Evolutionary conservation across 2,797 vertebrate species (phyloP), one percentile per base, ranked within the genome.

Genomic region (Acrossocheilus wenchowensis): DNA sequence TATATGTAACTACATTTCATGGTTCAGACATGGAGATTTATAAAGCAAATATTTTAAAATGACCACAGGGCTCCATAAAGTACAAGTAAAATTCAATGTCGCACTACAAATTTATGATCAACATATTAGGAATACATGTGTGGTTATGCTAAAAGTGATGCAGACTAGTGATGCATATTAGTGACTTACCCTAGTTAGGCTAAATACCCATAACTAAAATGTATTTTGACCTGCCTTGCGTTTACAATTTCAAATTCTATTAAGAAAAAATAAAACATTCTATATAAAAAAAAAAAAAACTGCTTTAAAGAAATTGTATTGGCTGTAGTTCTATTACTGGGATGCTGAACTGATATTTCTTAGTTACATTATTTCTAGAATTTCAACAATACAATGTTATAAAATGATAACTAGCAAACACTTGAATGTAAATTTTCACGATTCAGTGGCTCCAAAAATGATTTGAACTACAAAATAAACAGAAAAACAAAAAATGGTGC

Each of bases 1-100:
- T 84, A 84, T 78, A 26, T 52, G 45, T 23, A 69, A 50, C 45
- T 21, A 71, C 15, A 81, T 36, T 81, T 81, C 45, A 71, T 34
- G 34, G 23, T 43, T 78, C n/a, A 78, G 62, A 23, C 34, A 1
- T 78, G 62, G n/a, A 66, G 34, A 41, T 69, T 52, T 78, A 54
- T 43, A 21, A 84, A 69, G 36, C 62, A 30, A 54, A 69, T 62
- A 54, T 66, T 50, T 50, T 14, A 48, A 48, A 84, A 84, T 41
- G 82, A 26, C 12, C 36, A 39, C n/a, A 66, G 43, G 72, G 57
- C 23, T 66, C 60, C 21, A 77, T 84, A 66, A 82, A 82, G 34
- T 57, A 34, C 52, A 74, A 45, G 39, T n/a, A 23, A 21, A 19
- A 50, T 50, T 68, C 26, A 50, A 66, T 15, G 54, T 52, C 62